phyloP scores from a whole-genome alignment of 2,797 vertebrate species.

The Periophthalmus magnuspinnatus region DNA sequence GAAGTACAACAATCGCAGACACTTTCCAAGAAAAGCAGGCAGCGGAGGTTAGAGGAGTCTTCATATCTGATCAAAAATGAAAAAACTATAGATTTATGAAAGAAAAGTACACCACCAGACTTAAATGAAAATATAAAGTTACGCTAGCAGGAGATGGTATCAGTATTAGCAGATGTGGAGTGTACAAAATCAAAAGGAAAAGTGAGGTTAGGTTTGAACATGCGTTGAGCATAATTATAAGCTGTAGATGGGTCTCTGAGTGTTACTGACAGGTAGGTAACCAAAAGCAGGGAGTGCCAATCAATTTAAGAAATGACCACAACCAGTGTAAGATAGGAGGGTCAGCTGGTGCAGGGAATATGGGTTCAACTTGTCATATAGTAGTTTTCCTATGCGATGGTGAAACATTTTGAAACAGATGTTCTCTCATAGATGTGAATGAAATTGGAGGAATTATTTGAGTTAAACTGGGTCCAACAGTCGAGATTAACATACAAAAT shows the following conservation, averaged over 20 bases:
- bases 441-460: no score
- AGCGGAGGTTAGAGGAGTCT: conserved; percentile 49
- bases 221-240: conserved; percentile 42
- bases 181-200: conserved; percentile 26
- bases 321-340: neutral
- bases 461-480: no score
- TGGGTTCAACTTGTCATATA: no score
- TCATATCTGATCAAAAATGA: conserved; percentile 60
- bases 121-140: conserved; percentile 32
- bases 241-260: conserved; percentile 14
- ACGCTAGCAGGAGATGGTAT: conserved; percentile 18
- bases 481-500: neutral
- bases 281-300: neutral
- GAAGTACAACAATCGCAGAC: conserved; percentile 81
- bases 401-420: no score
- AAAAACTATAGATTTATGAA: conserved; percentile 35
- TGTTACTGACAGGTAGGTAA: conserved; percentile 28
- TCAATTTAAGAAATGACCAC: neutral
- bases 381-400: no score
- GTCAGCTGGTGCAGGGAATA: neutral
- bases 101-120: conserved; percentile 27
- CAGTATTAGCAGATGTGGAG: conserved; percentile 30
- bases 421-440: no score
- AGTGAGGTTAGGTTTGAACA: conserved; percentile 29
- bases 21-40: conserved; percentile 80